Evolutionary conservation across 2,113 vertebrate genomes (phyloP).

Genomic region (Heterotis niloticus): DNA sequence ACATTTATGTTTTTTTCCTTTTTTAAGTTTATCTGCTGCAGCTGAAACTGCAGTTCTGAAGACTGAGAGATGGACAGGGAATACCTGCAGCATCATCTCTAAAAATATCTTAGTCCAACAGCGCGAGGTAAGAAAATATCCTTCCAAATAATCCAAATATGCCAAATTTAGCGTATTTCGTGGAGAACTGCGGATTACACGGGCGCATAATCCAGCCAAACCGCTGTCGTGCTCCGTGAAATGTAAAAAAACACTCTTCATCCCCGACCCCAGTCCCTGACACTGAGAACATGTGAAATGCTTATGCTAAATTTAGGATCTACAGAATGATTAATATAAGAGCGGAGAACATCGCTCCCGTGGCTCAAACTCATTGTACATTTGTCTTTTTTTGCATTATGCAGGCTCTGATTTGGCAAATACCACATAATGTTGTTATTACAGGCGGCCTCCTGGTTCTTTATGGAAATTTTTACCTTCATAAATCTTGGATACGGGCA

Average conservation of each 20-base stretch:
- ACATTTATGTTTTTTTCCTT: slow-evolving; percentile 10
- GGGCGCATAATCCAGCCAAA: slow-evolving; percentile 35
- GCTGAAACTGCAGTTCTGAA: slow-evolving; percentile 1
- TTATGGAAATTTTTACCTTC: not conserved
- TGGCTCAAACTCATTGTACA: not conserved
- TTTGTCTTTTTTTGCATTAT: not conserved
- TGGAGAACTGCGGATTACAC: slow-evolving; percentile 15
- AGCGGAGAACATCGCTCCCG: not conserved
- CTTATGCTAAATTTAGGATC: slow-evolving; percentile 1
- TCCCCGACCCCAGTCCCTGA: slow-evolving; percentile 31
- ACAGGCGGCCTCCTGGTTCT: not conserved
- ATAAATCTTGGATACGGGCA: not conserved
- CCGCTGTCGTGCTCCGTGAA: slow-evolving; percentile 37
- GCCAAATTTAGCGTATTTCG: slow-evolving; percentile 30
- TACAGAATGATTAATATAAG: not conserved
- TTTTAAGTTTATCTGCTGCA: slow-evolving; percentile 23
- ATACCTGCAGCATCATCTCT: not conserved
- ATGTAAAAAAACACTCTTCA: slow-evolving; percentile 36
- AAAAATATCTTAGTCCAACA: not conserved
- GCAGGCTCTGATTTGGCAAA: slow-evolving; percentile 5
- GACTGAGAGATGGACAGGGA: not conserved
- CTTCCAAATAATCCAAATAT: slow-evolving; percentile 40
- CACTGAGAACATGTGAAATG: slow-evolving; percentile 18
- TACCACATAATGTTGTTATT: slow-evolving; percentile 1
- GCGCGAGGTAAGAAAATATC: slow-evolving; percentile 29